Conservation (phyloP, 2,113 vertebrate genomes). For the Elachura formosa region DNA sequence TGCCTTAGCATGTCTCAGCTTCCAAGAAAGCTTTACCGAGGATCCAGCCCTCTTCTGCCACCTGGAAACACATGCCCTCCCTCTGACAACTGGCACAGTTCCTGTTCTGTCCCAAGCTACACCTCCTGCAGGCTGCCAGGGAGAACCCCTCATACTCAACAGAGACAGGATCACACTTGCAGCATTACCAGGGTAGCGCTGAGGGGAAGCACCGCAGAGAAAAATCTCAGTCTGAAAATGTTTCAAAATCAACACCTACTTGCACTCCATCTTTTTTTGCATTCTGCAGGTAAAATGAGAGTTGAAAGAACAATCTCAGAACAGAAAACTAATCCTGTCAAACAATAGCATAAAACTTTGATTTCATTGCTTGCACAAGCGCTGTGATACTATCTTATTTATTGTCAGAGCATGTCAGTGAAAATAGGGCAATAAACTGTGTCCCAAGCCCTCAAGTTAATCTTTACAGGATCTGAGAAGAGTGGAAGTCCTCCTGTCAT, state of each 20-base stretch:
- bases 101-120: not conserved
- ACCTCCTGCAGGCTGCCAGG: not conserved
- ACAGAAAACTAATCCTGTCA: not conserved
- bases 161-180: not conserved
- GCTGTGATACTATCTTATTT: not conserved
- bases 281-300: not conserved
- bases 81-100: not conserved
- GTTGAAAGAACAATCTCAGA: not conserved
- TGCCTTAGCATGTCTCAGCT: not conserved
- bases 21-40: not conserved
- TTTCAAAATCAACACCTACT: not conserved
- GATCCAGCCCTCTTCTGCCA: not conserved
- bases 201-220: accelerated
- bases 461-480: not conserved
- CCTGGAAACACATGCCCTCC: not conserved
- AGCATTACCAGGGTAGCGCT: no score
- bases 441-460: not conserved
- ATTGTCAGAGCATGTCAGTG: not conserved
- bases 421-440: not conserved
- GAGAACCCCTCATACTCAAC: not conserved
- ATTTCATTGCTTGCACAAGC: not conserved
- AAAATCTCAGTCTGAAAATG: not conserved
- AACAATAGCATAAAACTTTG: not conserved
- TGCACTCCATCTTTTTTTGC: not conserved
- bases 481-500: not conserved